Base-by-base conservation (phyloP, 1,140 invertebrate species). In the Galleria mellonella region DNA sequence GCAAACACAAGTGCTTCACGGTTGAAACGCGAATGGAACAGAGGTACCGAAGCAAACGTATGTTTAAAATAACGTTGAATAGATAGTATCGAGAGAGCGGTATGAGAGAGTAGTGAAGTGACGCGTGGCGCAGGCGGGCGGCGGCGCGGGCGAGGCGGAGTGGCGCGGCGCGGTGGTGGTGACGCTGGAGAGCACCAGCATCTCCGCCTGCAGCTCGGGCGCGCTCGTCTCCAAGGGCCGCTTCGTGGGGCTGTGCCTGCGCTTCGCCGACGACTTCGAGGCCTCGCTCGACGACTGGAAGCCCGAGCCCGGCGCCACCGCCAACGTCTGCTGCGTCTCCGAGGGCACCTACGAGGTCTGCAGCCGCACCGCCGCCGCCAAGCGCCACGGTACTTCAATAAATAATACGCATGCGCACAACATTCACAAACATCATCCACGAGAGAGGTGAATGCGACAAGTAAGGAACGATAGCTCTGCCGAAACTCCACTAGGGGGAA, bases 271-370 rank as follows among this genome's bases (percentile, higher is more conserved):
- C 68, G 97, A 98, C 70, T 98, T 99, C 87, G 97, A 98, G 81
- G 95, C 95, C 0, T 96, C 95, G 27, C 86, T 97, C 55, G 97
- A 98, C 76, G 97, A 99, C 74, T 99, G 97, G 97, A 98, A 98
- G 82, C 97, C 97, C 4, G 93, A 96, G 65, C 90, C 92, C 64
- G 90, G 87, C 27, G 89, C 91, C 7, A 90, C 88, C 47, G 92
- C 96, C 35, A 99, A 99, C 87, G 90, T 98, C 14, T 98, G 97
- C 81, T 93, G 96, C 35, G 97, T 99, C 5, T 97, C 96, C n/a
- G 96, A 98, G 83, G 97, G 97, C 15, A 98, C 97, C 7, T 99
- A 98, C 74, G 97, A 98, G 89, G 95, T 98, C 0, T 98, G 97
- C 83, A 98, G 96, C 49, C 88, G 94, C 49, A 98, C 97, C 1